Conservation (phyloP, 2,113 vertebrate species). For the Baryphthengus martii region DNA sequence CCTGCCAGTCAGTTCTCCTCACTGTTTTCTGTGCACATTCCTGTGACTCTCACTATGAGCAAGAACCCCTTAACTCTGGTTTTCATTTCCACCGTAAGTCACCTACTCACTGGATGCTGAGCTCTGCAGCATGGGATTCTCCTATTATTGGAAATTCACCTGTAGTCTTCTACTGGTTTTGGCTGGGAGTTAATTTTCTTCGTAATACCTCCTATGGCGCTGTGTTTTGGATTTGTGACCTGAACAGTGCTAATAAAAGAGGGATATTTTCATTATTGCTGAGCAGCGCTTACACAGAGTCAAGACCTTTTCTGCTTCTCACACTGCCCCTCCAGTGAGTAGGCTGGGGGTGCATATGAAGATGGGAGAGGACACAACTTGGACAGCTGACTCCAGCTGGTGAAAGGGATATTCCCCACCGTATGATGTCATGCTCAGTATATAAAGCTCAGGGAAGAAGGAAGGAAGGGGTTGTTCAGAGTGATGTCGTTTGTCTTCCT, state of each 20-base stretch:
- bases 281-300: background rate
- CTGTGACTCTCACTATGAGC: background rate
- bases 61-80: background rate
- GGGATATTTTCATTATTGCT: background rate
- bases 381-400: background rate
- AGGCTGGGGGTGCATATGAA: background rate
- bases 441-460: background rate
- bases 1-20: background rate
- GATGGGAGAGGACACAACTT: rapidly evolving
- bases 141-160: background rate
- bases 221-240: background rate
- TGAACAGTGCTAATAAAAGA: background rate
- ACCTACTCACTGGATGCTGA: background rate
- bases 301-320: background rate
- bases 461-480: rapidly evolving
- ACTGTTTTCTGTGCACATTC: background rate
- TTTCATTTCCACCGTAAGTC: background rate
- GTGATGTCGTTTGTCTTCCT: background rate
- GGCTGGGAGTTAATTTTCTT: background rate
- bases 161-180: background rate
- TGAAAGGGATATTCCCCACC: background rate
- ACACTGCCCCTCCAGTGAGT: rapidly evolving
- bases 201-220: background rate
- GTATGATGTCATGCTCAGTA: background rate
- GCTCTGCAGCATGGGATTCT: background rate